Evolutionary conservation across 2,888 invertebrate species (phyloP).

Genomic region (Lycocerus yunnanus): DNA sequence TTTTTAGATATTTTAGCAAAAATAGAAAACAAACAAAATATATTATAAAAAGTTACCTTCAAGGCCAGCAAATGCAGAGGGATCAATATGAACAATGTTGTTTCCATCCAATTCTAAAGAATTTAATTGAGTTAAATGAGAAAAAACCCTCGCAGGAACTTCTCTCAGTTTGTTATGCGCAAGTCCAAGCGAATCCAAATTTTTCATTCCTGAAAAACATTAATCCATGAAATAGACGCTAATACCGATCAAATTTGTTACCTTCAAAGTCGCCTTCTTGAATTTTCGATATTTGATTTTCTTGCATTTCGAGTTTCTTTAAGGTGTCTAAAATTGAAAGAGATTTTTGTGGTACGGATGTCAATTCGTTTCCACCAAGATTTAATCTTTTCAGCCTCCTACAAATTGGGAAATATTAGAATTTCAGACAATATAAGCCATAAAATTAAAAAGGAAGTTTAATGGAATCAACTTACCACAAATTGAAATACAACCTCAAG

Average conservation of each 20-base stretch:
- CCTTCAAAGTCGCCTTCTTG: constrained; percentile 86
- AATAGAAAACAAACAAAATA: too few relatives aligned
- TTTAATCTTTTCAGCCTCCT: constrained; percentile 84
- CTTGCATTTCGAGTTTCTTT: constrained; percentile 86
- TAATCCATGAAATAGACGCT: not conserved
- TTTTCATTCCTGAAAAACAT: constrained; percentile 68
- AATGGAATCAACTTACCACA: not conserved
- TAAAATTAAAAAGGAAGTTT: too few relatives aligned
- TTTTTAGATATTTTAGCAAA: not conserved
- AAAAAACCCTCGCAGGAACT: constrained; percentile 82
- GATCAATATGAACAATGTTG: constrained; percentile 77
- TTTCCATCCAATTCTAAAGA: constrained; percentile 89
- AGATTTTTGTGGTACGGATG: constrained; percentile 77
- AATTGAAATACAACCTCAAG: not conserved
- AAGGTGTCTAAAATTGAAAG: constrained; percentile 79
- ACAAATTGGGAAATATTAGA: constrained; percentile 26
- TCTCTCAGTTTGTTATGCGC: constrained; percentile 82
- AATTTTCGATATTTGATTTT: constrained; percentile 78
- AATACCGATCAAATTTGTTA: constrained; percentile 49
- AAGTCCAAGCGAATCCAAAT: constrained; percentile 81
- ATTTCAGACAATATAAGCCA: too few relatives aligned
- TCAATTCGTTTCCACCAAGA: constrained; percentile 82
- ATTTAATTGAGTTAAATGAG: constrained; percentile 78
- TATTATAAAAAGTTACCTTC: constrained; percentile 73
- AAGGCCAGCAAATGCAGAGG: constrained; percentile 83